These are phyloP conservation scores for Ecliptopera silaceata DNA, from an alignment of 2,888 invertebrate species.

Conservation along the genomic window DNA sequence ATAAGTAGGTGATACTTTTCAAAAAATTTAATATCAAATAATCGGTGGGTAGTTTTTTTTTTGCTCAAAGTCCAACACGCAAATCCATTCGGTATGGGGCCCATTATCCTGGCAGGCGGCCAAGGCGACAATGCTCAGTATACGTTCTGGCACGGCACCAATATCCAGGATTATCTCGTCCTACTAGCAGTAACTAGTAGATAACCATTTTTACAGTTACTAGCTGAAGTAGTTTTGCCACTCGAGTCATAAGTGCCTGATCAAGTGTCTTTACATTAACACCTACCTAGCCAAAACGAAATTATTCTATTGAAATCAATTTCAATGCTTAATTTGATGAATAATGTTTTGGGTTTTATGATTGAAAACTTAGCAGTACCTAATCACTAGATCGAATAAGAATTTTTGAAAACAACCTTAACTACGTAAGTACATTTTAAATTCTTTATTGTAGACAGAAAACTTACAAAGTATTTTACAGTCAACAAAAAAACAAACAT, in stretches of 20 bases:
- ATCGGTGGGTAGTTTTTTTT: constrained; percentile 45
- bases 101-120: constrained; percentile 66
- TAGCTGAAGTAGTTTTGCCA: not conserved
- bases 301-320: no score
- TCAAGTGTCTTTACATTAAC: no score
- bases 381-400: no score
- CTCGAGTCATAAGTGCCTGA: not conserved
- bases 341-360: no score
- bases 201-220: not conserved
- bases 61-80: constrained; percentile 47
- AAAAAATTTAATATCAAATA: constrained; percentile 38
- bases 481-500: constrained; percentile 22
- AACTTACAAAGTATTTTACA: not conserved
- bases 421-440: no score
- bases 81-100: constrained; percentile 55
- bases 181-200: constrained; percentile 36
- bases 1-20: no score
- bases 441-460: no score
- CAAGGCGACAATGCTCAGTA: constrained; percentile 58
- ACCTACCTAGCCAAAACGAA: no score
- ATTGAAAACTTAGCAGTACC: no score
- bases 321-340: no score
- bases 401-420: no score
- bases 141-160: constrained; percentile 67
- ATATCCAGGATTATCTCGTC: constrained; percentile 62